These are phyloP conservation scores for Oryzias sinensis DNA, from an alignment of 2,797 vertebrate genomes.

Conservation along the genomic window DNA sequence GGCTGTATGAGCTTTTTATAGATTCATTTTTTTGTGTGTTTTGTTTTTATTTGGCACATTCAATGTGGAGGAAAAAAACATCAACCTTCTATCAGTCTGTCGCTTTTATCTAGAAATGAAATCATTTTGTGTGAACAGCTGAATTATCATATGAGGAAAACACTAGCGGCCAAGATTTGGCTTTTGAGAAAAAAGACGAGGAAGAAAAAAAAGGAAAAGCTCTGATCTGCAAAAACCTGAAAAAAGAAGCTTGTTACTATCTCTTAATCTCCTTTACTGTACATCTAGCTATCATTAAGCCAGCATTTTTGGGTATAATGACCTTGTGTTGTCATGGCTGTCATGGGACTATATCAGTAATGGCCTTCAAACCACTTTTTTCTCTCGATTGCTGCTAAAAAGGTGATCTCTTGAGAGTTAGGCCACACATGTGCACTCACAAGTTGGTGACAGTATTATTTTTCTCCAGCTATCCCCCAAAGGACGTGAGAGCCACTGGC, in stretches of 20 bases:
- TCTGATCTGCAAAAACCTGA: conserved; percentile 39
- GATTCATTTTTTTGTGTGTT: conserved; percentile 5
- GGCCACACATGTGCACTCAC: conserved; percentile 30
- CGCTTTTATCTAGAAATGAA: conserved; percentile 58
- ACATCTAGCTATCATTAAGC: conserved; percentile 64
- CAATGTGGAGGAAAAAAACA: background rate
- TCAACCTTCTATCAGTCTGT: conserved; percentile 24
- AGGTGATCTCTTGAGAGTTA: conserved; percentile 41
- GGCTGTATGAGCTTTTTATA: conserved; percentile 14
- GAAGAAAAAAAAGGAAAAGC: conserved; percentile 1
- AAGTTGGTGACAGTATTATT: conserved; percentile 40
- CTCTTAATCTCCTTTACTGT: conserved; percentile 42
- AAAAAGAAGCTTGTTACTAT: conserved; percentile 64
- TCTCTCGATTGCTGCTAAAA: conserved; percentile 49
- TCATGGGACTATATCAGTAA: conserved; percentile 78
- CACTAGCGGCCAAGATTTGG: conserved; percentile 51
- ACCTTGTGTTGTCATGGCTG: conserved; percentile 75
- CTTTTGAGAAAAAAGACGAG: conserved; percentile 10
- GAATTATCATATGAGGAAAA: conserved; percentile 44
- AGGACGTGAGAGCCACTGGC: conserved; percentile 53
- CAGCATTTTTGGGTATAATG: conserved; percentile 68
- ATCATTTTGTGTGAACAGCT: conserved; percentile 46
- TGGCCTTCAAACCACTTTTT: conserved; percentile 69
- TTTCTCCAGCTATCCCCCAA: conserved; percentile 36
- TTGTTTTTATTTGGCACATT: conserved; percentile 18